These are phyloP conservation scores for Petrocephalus microphthalmus DNA, from an alignment of 2,113 vertebrate genomes.

Conservation along the genomic window DNA sequence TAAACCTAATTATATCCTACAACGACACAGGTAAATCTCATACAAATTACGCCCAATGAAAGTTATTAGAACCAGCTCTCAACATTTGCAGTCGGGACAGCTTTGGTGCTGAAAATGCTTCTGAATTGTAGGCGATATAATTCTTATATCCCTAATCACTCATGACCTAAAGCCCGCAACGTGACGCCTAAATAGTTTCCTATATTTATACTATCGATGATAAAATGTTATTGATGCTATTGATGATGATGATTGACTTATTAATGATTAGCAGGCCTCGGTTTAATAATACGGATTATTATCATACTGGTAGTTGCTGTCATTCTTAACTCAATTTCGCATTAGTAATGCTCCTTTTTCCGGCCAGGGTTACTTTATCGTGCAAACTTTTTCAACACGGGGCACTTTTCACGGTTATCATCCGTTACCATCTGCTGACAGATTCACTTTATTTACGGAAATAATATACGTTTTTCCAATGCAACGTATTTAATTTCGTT, in stretches of 20 bases:
- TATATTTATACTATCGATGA: background rate
- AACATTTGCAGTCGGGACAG: conserved; percentile 24
- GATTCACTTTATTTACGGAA: background rate
- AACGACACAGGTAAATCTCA: conserved; percentile 44
- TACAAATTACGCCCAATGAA: conserved; percentile 42
- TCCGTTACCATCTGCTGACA: background rate
- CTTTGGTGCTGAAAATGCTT: conserved; percentile 39
- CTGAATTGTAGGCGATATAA: conserved; percentile 27
- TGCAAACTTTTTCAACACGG: background rate
- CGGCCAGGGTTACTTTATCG: background rate
- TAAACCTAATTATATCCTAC: conserved; percentile 42
- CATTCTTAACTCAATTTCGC: background rate
- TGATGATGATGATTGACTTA: background rate
- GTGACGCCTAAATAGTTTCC: background rate
- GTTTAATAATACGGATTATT: background rate
- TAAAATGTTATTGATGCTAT: background rate
- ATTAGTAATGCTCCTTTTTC: background rate
- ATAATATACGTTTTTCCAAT: background rate
- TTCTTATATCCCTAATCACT: conserved; percentile 20
- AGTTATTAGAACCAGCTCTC: conserved; percentile 28
- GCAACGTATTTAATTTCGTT: background rate
- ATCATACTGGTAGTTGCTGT: background rate
- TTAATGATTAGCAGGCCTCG: background rate
- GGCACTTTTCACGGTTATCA: background rate
- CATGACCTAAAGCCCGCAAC: background rate